phyloP scores from a whole-genome alignment of 2,797 vertebrate genomes.

The Anguilla pacifica region DNA sequence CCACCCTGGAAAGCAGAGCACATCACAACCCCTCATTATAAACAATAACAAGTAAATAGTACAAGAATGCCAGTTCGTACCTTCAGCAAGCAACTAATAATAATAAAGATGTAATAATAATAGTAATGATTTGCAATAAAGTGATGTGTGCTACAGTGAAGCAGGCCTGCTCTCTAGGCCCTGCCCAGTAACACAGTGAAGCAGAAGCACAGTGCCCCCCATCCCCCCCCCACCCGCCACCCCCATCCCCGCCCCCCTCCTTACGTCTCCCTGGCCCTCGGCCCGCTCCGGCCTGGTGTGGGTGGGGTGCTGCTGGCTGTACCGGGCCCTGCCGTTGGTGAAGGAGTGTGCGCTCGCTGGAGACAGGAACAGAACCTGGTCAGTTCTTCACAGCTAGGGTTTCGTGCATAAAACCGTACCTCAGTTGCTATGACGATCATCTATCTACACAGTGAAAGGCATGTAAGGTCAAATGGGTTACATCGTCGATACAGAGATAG shows the following conservation, averaged over 20 bases:
- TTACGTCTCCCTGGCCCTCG: constrained; percentile 92
- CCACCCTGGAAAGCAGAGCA: constrained; percentile 78
- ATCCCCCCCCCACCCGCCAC: background rate
- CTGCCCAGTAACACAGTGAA: background rate
- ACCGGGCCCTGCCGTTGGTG: constrained; percentile 86
- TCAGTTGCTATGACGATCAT: background rate
- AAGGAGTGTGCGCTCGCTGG: constrained; percentile 87
- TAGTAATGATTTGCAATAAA: no score
- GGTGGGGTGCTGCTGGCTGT: constrained; percentile 85
- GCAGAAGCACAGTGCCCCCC: background rate
- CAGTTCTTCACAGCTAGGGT: background rate
- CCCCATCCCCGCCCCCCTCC: constrained; percentile 60
- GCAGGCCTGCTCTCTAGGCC: background rate
- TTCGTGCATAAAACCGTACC: background rate
- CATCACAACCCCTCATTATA: background rate
- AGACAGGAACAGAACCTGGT: constrained; percentile 51
- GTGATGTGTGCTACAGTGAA: no score
- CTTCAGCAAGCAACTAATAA: no score
- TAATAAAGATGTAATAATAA: no score
- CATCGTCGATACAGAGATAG: background rate
- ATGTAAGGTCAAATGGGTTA: background rate
- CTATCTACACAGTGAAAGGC: background rate
- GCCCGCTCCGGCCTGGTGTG: constrained; percentile 84
- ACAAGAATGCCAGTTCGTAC: no score
- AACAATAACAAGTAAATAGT: background rate